phyloP scores from a whole-genome alignment of 2,797 vertebrate genomes.

The Distichodus sexfasciatus region DNA sequence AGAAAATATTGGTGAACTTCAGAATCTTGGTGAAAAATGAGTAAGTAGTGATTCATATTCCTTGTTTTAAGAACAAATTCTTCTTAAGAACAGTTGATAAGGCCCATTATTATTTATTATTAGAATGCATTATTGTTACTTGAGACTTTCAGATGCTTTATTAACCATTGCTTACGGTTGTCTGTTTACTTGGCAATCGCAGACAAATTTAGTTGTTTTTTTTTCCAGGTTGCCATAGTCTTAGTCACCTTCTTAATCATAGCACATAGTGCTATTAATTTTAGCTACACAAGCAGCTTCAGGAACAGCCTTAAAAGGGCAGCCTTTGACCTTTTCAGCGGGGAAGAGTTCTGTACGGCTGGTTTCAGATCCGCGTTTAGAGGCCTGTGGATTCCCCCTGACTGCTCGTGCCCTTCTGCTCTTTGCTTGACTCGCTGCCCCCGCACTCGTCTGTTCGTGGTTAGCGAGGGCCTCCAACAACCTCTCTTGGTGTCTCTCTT shows the following conservation, averaged over 20 bases:
- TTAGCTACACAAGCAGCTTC: slow-evolving; percentile 18
- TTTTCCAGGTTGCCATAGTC: slow-evolving; percentile 45
- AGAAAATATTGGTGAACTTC: too few relatives aligned
- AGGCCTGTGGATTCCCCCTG: slow-evolving; percentile 47
- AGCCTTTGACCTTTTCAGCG: slow-evolving; percentile 46
- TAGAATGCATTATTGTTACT: too few relatives aligned
- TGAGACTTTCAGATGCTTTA: too few relatives aligned
- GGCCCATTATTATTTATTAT: too few relatives aligned
- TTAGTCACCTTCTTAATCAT: slow-evolving; percentile 42
- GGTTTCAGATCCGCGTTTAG: slow-evolving; percentile 54
- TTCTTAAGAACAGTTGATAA: too few relatives aligned
- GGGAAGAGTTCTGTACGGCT: slow-evolving; percentile 41
- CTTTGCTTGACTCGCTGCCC: slow-evolving; percentile 30
- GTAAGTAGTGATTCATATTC: too few relatives aligned
- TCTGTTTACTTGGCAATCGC: neutral
- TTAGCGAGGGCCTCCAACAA: too few relatives aligned
- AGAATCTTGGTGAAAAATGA: too few relatives aligned
- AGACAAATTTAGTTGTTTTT: slow-evolving; percentile 1
- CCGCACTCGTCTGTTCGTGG: too few relatives aligned
- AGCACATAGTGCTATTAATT: slow-evolving; percentile 5
- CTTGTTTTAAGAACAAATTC: too few relatives aligned
- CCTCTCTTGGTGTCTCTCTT: too few relatives aligned
- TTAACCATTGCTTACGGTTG: neutral
- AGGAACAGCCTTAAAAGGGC: slow-evolving; percentile 41
- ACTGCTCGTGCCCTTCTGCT: slow-evolving; percentile 26